phyloP scores from a whole-genome alignment of 2,888 invertebrate genomes.

The Drosophila longiperda region DNA sequence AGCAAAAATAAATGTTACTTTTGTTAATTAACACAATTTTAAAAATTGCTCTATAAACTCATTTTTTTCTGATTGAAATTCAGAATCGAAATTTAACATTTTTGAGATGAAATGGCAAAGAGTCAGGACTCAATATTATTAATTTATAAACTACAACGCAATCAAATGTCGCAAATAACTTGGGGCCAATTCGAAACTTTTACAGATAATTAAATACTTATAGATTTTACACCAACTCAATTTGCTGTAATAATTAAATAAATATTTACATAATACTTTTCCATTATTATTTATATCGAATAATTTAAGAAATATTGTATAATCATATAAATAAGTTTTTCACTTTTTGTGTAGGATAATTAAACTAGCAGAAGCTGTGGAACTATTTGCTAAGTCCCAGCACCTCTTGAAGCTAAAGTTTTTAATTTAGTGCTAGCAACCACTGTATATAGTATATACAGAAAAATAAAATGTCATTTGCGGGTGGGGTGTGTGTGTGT shows the following conservation, averaged over 20 bases:
- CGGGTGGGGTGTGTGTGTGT: conserved; percentile 17
- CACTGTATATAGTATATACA: background rate
- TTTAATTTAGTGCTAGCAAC: conserved; percentile 1
- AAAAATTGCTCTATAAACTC: background rate
- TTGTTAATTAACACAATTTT: background rate
- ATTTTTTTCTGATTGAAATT: background rate
- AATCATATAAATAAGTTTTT: background rate
- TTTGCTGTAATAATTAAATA: too few species aligned
- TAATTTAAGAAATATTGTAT: too few species aligned
- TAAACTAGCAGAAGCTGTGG: background rate
- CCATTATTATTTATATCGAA: too few species aligned
- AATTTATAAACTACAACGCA: background rate
- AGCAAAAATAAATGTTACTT: background rate
- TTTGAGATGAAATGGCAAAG: background rate
- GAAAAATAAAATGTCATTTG: background rate
- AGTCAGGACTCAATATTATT: background rate
- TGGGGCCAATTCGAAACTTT: background rate
- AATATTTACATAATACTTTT: too few species aligned
- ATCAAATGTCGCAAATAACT: background rate
- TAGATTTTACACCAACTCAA: background rate
- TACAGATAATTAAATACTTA: background rate
- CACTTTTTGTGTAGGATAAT: background rate
- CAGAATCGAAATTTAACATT: background rate
- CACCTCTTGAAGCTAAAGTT: background rate
- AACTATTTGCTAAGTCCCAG: background rate